Evolutionary conservation across 2,888 invertebrate genomes (phyloP), one percentile per base, ranked within the genome.

Genomic region (Pemphredon lugubris): DNA sequence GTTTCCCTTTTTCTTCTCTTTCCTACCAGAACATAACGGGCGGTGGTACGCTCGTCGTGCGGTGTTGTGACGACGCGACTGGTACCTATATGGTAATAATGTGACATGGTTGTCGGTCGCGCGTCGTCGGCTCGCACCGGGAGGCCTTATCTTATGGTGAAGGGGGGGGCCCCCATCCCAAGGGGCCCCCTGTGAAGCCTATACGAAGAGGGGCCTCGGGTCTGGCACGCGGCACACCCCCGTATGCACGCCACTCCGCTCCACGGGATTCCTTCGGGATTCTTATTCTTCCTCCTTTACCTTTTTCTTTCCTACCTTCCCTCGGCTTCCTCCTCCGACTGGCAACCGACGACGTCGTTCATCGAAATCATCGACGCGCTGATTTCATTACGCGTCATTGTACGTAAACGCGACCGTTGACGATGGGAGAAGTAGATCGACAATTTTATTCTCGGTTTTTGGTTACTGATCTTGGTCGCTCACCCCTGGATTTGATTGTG

Each of bases 21-120:
- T 26, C 47, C 20, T 2, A 21, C 21, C 37, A 26, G 48, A 54
- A 48, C 54, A 80, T 77, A 79, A 76, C 79, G 75, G n/a, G 81
- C 78, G 81, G 81, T 68, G 75, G 81, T 74, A 71, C 77, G 71
- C 69, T 50, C 71, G 72, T 57, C 65, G 68, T 65, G 81, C 81
- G 75, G 83, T 87, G 86, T 88, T 87, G 87, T 87, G 87, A 87
- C 87, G 87, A 86, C 83, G 83, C 84, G 83, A 77, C 80, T 79
- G 82, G 86, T 86, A 87, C 86, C 86, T 85, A 86, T 88, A 88
- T 87, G 88, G 88, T 87, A 87, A 83, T 83, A 83, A 83, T 83
- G 83, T 88, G 89, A 89, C 89, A 87, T 88, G 88, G 88, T 88
- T 88, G 88, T 88, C 87, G 88, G 87, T 88, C 85, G 86, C 88